Evolutionary conservation across 2,888 invertebrate genomes (phyloP).

Genomic region (Cecidostiba fungosa): DNA sequence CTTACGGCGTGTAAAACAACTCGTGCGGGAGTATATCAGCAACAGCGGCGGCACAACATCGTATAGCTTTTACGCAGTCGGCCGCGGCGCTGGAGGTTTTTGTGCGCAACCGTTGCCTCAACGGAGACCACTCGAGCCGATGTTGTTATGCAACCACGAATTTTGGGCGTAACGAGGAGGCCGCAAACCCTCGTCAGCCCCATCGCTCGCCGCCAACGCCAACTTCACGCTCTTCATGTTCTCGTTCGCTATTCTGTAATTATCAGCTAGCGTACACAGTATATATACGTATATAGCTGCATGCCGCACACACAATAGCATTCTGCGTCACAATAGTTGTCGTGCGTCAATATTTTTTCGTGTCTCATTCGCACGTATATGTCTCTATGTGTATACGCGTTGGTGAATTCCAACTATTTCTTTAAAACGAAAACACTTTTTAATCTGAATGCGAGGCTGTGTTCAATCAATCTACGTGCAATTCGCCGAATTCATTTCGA

Average conservation of each 20-base stretch:
- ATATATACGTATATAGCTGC: not conserved
- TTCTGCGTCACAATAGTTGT: not conserved
- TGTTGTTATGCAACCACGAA: slow-evolving; percentile 63
- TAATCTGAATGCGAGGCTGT: not conserved
- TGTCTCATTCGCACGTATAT: not conserved
- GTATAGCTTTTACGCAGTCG: not conserved
- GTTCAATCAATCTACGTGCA: not conserved
- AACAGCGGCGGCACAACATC: not conserved
- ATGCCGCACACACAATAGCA: not conserved
- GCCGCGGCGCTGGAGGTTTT: not conserved
- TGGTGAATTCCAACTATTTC: too few relatives aligned
- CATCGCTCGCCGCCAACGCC: slow-evolving; percentile 41
- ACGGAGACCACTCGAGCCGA: slow-evolving; percentile 14
- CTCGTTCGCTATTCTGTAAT: not conserved
- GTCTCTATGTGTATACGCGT: too few relatives aligned
- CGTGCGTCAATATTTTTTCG: not conserved
- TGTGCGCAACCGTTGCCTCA: slow-evolving; percentile 33
- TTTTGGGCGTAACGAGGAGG: slow-evolving; percentile 63
- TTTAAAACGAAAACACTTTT: not conserved
- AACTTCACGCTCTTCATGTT: slow-evolving; percentile 6
- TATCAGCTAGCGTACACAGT: not conserved
- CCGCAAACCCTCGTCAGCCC: slow-evolving; percentile 65
- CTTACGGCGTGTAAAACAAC: not conserved
- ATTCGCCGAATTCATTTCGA: too few relatives aligned
- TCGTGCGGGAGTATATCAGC: not conserved